phyloP scores from a whole-genome alignment of 2,113 vertebrate genomes.

The Oplegnathus fasciatus region DNA sequence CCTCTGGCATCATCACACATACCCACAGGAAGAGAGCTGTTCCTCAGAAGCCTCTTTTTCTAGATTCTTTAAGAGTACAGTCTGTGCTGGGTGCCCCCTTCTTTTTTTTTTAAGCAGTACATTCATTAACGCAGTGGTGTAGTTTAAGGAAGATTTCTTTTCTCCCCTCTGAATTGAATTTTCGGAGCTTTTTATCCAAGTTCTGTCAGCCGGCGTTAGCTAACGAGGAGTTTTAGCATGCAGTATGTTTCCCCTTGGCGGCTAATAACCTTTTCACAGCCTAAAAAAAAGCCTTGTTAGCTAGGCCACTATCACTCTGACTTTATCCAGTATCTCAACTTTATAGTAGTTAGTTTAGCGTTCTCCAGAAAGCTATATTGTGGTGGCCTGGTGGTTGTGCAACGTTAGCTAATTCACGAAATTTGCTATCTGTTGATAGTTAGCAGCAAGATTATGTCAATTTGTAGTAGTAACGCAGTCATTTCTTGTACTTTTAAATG shows the following conservation, averaged over 20 bases:
- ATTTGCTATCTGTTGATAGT: background rate
- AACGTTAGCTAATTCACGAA: background rate
- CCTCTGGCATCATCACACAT: background rate
- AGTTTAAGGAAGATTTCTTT: background rate
- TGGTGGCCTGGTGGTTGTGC: background rate
- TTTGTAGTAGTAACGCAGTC: background rate
- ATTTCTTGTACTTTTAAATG: background rate
- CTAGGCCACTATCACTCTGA: background rate
- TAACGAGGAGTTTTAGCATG: conserved; percentile 5
- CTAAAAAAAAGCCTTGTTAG: background rate
- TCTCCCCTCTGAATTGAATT: background rate
- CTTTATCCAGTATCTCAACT: background rate
- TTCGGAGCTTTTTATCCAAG: background rate
- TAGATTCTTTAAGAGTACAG: conserved; percentile 17
- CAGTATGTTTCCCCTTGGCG: background rate
- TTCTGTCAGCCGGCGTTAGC: background rate
- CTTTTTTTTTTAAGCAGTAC: background rate
- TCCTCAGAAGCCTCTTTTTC: conserved; percentile 25
- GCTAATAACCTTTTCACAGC: background rate
- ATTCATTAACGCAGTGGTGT: conserved; percentile 14
- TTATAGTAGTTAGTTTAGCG: background rate
- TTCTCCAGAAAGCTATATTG: background rate
- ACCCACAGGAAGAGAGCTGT: background rate
- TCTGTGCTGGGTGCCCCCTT: background rate
- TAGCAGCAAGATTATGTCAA: background rate